These are phyloP conservation scores for Cavia porcellus DNA, from an alignment of 2,113 vertebrate genomes.

Conservation along the genomic window DNA sequence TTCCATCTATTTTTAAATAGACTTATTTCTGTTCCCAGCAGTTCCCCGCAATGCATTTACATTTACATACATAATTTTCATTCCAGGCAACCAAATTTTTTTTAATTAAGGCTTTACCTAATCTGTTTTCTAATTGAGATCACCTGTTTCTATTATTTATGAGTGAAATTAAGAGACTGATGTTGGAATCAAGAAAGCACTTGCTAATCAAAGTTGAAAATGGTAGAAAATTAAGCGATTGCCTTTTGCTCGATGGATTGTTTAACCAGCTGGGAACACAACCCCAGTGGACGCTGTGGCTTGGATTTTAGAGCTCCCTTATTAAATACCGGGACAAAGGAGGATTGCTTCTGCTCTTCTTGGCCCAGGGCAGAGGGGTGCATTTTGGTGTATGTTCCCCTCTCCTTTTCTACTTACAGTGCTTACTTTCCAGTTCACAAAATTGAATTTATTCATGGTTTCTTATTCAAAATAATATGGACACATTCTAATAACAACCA, in stretches of 20 bases:
- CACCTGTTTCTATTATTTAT: slow-evolving; percentile 69
- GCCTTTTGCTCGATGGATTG: slow-evolving; percentile 51
- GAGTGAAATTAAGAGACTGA: slow-evolving; percentile 68
- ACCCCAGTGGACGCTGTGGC: not conserved
- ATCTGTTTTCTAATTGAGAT: slow-evolving; percentile 70
- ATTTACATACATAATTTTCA: slow-evolving; percentile 74
- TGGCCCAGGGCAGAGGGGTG: not conserved
- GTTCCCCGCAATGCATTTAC: slow-evolving; percentile 13
- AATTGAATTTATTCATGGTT: not conserved
- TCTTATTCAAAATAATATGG: slow-evolving; percentile 24
- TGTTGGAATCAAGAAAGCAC: slow-evolving; percentile 60
- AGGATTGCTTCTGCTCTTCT: not conserved
- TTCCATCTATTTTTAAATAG: slow-evolving; percentile 55
- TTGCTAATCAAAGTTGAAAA: slow-evolving; percentile 62
- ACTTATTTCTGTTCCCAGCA: slow-evolving; percentile 64
- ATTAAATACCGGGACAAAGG: not conserved
- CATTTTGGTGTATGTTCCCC: not conserved
- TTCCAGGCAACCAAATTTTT: slow-evolving; percentile 55
- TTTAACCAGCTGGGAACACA: not conserved
- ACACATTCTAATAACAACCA: not conserved
- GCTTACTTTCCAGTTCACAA: slow-evolving; percentile 27
- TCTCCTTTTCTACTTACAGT: not conserved
- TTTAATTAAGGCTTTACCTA: slow-evolving; percentile 55
- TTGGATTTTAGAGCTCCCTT: not conserved
- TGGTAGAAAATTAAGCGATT: slow-evolving; percentile 40